Conservation (phyloP, 2,888 invertebrate genomes). For the Pyrrhosoma nymphula region DNA sequence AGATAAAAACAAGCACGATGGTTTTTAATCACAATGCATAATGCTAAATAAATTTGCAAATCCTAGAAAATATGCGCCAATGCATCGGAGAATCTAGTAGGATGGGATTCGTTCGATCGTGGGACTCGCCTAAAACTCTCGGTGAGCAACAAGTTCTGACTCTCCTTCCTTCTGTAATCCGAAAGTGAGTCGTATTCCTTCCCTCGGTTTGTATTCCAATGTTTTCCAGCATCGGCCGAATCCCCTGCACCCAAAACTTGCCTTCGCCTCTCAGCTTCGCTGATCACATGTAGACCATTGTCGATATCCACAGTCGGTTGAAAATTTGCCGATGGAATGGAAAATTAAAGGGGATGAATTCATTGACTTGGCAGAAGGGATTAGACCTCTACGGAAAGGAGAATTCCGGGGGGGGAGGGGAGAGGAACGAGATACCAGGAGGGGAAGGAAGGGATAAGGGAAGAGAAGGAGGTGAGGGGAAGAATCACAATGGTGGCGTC, state of each 20-base stretch:
- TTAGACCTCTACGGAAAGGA: not conserved
- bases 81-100: too few relatives aligned
- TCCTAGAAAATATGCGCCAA: too few relatives aligned
- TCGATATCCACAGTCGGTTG: not conserved
- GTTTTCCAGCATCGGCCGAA: not conserved
- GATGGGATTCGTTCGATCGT: not conserved
- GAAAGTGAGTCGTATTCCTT: not conserved
- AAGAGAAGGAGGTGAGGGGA: not conserved
- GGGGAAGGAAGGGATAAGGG: not conserved
- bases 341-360: conserved; percentile 3
- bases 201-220: not conserved
- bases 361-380: not conserved
- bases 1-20: too few relatives aligned
- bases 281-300: not conserved
- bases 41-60: too few relatives aligned
- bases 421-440: not conserved
- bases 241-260: not conserved
- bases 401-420: not conserved
- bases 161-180: not conserved
- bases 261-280: not conserved
- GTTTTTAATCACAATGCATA: too few relatives aligned
- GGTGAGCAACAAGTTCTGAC: not conserved
- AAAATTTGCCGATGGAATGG: not conserved
- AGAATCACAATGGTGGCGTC: too few relatives aligned
- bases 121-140: not conserved